phyloP scores from a whole-genome alignment of 1,140 invertebrate genomes.

The Tetraneura akinire region DNA sequence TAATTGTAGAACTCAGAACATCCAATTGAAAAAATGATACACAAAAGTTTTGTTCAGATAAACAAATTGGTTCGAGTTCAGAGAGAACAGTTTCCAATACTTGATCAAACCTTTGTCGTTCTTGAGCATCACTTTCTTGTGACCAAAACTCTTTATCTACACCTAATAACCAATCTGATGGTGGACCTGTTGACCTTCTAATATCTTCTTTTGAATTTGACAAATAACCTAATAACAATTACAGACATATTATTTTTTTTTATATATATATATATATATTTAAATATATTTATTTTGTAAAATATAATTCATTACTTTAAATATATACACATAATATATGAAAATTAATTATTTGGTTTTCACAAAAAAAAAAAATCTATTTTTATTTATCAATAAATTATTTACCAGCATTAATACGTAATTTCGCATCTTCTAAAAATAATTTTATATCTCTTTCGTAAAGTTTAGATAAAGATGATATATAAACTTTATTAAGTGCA shows the following conservation, averaged over 20 bases:
- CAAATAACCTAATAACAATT: constrained; percentile 21
- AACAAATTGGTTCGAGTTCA: constrained; percentile 87
- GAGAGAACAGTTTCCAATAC: constrained; percentile 80
- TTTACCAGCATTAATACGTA: constrained; percentile 59
- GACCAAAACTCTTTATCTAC: constrained; percentile 66
- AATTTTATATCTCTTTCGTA: constrained; percentile 81
- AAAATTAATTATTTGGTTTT: too few species aligned
- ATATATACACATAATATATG: too few species aligned
- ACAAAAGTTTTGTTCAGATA: constrained; percentile 95
- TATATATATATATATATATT: too few species aligned
- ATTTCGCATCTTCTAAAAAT: constrained; percentile 77
- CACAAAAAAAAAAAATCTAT: too few species aligned
- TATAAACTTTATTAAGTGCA: constrained; percentile 79
- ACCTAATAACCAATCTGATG: constrained; percentile 61
- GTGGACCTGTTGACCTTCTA: constrained; percentile 50
- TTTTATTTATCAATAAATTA: neutral
- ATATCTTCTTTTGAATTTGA: constrained; percentile 57
- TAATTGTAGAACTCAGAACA: constrained; percentile 61
- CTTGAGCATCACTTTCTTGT: constrained; percentile 63
- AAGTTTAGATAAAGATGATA: constrained; percentile 74
- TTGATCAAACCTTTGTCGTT: constrained; percentile 68
- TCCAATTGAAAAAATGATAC: constrained; percentile 90
- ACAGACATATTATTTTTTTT: too few species aligned
- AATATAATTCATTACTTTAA: too few species aligned
- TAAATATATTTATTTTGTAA: too few species aligned